A percentile compares a stretch with the other conserved stretches of the same genome.
Conservation (phyloP, 2,113 vertebrate genomes). For the Mohoua ochrocephala region DNA sequence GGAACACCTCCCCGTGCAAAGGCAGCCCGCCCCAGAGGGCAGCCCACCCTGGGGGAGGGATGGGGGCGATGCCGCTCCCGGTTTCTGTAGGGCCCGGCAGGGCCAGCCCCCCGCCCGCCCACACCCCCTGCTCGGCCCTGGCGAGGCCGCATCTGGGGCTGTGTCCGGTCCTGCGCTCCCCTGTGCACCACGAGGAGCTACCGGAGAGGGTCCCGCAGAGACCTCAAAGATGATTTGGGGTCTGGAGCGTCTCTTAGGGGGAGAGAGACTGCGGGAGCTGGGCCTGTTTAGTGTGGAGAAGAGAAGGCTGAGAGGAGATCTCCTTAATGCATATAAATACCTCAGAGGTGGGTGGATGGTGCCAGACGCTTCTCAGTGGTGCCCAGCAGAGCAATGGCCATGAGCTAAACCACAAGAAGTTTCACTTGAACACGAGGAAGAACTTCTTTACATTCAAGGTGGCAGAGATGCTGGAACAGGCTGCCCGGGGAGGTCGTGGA, state of each 20-base stretch:
- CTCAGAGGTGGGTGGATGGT: background rate
- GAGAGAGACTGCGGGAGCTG: background rate
- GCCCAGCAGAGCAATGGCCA: background rate
- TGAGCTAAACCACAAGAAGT: background rate
- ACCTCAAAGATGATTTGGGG: background rate
- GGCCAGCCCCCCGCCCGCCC: too few relatives aligned
- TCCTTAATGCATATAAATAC: background rate
- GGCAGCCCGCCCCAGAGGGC: background rate
- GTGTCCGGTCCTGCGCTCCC: background rate
- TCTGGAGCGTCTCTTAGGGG: background rate
- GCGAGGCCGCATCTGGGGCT: background rate
- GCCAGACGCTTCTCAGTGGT: background rate
- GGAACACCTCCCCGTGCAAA: background rate
- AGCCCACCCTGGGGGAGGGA: background rate
- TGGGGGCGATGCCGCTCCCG: background rate
- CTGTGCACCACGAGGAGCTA: background rate
- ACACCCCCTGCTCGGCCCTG: background rate
- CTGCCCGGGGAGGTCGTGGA: background rate
- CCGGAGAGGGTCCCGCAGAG: background rate
- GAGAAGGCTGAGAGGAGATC: background rate
- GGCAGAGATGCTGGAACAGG: background rate
- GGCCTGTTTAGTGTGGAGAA: background rate
- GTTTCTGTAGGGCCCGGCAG: background rate
- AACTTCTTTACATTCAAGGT: background rate
- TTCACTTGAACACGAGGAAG: background rate